A percentile compares a stretch with the other conserved stretches of the same genome.
These are phyloP conservation scores for Larimichthys polyactis DNA, from an alignment of 2,113 vertebrate genomes.

Conservation along the genomic window DNA sequence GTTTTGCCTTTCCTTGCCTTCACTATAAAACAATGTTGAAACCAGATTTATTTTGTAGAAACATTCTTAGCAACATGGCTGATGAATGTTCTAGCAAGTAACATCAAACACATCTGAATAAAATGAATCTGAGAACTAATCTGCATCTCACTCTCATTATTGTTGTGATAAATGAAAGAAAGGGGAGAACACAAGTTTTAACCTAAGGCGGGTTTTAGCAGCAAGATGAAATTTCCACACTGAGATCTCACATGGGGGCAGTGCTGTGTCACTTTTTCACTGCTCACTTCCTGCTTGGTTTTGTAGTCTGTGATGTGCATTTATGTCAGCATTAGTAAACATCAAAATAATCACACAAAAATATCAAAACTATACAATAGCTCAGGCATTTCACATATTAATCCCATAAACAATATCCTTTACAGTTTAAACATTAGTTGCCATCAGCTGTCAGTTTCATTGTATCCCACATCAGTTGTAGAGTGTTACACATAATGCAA, in stretches of 20 bases:
- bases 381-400: neutral
- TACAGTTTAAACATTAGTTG: neutral
- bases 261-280: constrained; percentile 51
- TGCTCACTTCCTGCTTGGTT: neutral
- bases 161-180: constrained; percentile 3
- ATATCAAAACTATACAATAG: neutral
- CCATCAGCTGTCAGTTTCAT: neutral
- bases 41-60: constrained; percentile 76
- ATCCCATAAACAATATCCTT: neutral
- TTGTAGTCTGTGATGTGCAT: neutral
- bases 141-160: constrained; percentile 33
- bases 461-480: neutral
- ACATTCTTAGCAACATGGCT: neutral
- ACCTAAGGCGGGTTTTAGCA: neutral
- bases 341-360: neutral
- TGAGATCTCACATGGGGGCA: constrained; percentile 56
- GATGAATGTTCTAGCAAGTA: constrained; percentile 32
- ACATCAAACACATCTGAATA: constrained; percentile 47
- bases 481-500: constrained; percentile 2
- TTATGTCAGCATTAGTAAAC: neutral
- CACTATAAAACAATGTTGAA: constrained; percentile 48
- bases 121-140: constrained; percentile 76
- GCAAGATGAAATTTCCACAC: neutral
- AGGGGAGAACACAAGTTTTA: neutral
- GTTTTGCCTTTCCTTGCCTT: constrained; percentile 51